Base-by-base conservation (phyloP, 2,797 vertebrate genomes). In the Anguilla obscura region DNA sequence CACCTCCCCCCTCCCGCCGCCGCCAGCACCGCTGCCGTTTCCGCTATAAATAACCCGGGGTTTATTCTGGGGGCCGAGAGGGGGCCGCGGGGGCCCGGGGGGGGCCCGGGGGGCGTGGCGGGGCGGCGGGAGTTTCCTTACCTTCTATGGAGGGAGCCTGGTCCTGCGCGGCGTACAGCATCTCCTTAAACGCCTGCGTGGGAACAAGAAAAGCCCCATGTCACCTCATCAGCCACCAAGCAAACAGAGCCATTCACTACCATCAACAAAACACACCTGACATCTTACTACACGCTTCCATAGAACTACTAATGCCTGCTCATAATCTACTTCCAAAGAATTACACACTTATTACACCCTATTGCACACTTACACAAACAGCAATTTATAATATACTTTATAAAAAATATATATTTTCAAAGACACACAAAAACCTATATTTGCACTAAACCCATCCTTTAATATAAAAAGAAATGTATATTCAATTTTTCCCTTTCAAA, bases 141-240 rank as follows among this genome's bases (percentile, higher is more conserved):
- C 98, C 98, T 97, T 99, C 98, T 95, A 97, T 96, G 94, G 98
- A 98, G 40, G 98, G 98, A 89, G 98, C 98, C 94, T 99, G 98
- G 95, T 99, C 98, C 95, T 99, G 98, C 92, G 98, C 97, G 36
- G 98, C 97, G 94, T 99, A 99, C 84, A 99, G 95, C 98, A 99
- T 99, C 91, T 99, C 98, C 93, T 99, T 99, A 95, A 99, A 98
- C 87, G 98, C 98, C 98, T 99, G 91, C 87, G 89, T 63, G 50
- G 88, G 90, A 90, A n/a, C 14, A 93, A 89, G 87, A 85, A 89
- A 89, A 79, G 89, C 45, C 52, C 33, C 71, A 12, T n/a, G 9
- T 18, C 16, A 54, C 84, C 74, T 56, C 48, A 69, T 16, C 30
- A 58, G 79, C 33, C 71, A 12, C 33, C 71, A 12, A n/a, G 16